Percentiles rank a stretch among this genome's conserved stretches.
Evolutionary conservation across 2,113 vertebrate genomes (phyloP).

Genomic region (Leptobrachium ailaonicum): DNA sequence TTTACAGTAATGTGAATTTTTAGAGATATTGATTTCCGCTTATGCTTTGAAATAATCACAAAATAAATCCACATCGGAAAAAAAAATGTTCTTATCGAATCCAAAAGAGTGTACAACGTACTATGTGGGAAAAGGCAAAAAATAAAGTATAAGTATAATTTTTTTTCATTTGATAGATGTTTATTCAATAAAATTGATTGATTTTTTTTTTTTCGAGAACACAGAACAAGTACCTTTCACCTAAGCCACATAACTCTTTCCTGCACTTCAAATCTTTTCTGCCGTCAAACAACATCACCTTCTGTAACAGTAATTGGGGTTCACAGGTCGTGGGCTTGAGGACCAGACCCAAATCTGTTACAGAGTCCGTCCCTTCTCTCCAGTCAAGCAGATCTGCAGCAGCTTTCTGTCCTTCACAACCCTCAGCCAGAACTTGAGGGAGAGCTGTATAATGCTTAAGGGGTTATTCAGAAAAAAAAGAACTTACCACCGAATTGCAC

Average conservation of each 20-base stretch:
- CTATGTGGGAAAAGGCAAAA: not conserved
- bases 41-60: slow-evolving; percentile 45
- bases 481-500: too few relatives aligned
- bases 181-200: slow-evolving; percentile 3
- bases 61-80: slow-evolving; percentile 26
- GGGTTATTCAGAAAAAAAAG: too few relatives aligned
- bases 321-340: too few relatives aligned
- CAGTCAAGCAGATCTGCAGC: too few relatives aligned
- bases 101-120: not conserved
- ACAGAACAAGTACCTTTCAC: not conserved
- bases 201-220: not conserved
- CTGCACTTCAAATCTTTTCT: not conserved
- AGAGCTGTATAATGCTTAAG: too few relatives aligned
- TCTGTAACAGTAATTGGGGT: too few relatives aligned
- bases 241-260: not conserved
- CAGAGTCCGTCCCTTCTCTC: too few relatives aligned
- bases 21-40: slow-evolving; percentile 42
- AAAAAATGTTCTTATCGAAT: slow-evolving; percentile 9
- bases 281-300: too few relatives aligned
- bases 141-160: not conserved
- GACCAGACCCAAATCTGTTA: too few relatives aligned
- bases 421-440: too few relatives aligned
- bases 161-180: slow-evolving; percentile 3
- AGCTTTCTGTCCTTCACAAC: too few relatives aligned
- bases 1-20: slow-evolving; percentile 42